phyloP scores from a whole-genome alignment of 2,113 vertebrate species.

The Pelobates fuscus region DNA sequence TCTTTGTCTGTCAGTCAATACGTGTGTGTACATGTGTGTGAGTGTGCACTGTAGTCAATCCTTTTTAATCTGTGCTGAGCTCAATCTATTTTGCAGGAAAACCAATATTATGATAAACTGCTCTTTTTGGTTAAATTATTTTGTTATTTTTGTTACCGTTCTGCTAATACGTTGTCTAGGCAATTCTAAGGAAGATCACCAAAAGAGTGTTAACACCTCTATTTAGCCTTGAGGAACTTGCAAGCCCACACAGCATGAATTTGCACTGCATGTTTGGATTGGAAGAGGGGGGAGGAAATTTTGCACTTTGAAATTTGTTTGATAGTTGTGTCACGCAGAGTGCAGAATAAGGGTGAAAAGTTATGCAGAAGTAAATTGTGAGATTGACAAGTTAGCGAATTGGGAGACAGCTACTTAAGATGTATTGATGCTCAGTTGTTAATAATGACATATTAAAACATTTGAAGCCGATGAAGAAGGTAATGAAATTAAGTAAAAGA shows the following conservation, averaged over 20 bases:
- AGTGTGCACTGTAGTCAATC: too few species aligned
- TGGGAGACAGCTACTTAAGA: conserved; percentile 64
- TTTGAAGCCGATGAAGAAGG: background rate
- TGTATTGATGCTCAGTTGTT: conserved; percentile 60
- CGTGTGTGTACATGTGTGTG: too few species aligned
- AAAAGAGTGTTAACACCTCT: conserved; percentile 64
- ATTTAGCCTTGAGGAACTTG: conserved; percentile 60
- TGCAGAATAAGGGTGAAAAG: conserved; percentile 71
- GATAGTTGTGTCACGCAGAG: conserved; percentile 67
- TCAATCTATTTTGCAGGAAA: conserved; percentile 33
- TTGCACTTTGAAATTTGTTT: conserved; percentile 59
- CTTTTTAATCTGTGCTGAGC: conserved; percentile 28
- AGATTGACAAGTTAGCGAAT: conserved; percentile 69
- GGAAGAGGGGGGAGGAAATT: conserved; percentile 55
- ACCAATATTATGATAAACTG: conserved; percentile 46
- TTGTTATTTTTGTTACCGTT: conserved; percentile 60
- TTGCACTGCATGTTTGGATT: conserved; percentile 65
- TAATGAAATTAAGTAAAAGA: background rate
- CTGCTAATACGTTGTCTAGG: conserved; percentile 58
- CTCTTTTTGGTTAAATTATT: conserved; percentile 51
- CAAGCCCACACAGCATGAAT: conserved; percentile 68
- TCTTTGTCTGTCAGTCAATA: conserved; percentile 9
- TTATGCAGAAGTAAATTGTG: conserved; percentile 74
- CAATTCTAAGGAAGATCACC: conserved; percentile 56
- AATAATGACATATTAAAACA: conserved; percentile 55